These are phyloP conservation scores for Drosophila pseudoananassae DNA, from an alignment of 1,140 invertebrate species.

Conservation along the genomic window DNA sequence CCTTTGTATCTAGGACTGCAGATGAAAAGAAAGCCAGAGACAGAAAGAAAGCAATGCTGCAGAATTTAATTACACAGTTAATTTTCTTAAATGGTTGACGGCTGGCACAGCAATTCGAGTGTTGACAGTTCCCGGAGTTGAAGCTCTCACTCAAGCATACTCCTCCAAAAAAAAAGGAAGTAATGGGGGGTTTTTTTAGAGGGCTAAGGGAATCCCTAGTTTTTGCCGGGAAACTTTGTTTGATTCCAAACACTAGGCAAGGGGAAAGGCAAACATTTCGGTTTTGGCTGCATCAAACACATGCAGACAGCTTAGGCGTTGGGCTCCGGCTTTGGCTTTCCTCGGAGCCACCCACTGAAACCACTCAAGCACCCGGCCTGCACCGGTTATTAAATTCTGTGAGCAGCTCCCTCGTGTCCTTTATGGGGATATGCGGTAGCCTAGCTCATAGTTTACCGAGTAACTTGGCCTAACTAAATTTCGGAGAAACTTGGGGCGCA, in stretches of 20 bases:
- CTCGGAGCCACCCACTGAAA: neutral
- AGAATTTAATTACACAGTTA: conserved; percentile 62
- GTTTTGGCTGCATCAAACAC: conserved; percentile 60
- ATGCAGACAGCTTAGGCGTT: conserved; percentile 59
- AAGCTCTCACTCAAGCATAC: neutral
- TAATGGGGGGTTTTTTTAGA: neutral
- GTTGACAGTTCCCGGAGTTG: conserved; percentile 25
- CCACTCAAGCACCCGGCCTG: conserved; percentile 8
- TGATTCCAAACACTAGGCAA: conserved; percentile 19
- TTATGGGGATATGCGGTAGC: conserved; percentile 26
- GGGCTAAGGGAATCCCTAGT: conserved; percentile 13
- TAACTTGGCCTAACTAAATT: conserved; percentile 69
- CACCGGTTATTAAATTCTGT: conserved; percentile 56
- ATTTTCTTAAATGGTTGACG: conserved; percentile 62
- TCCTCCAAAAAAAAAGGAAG: conserved; percentile 5
- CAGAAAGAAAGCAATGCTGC: conserved; percentile 4
- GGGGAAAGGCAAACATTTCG: conserved; percentile 51
- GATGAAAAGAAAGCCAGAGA: conserved; percentile 5
- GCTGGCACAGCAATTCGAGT: conserved; percentile 45
- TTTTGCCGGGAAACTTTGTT: conserved; percentile 54
- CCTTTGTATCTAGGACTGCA: neutral
- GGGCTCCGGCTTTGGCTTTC: conserved; percentile 35
- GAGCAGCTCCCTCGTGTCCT: conserved; percentile 7
- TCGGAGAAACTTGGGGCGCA: conserved; percentile 33
- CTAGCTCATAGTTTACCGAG: conserved; percentile 48